Evolutionary conservation across 2,888 invertebrate species (phyloP).

Genomic region (Euzophera pinguis): DNA sequence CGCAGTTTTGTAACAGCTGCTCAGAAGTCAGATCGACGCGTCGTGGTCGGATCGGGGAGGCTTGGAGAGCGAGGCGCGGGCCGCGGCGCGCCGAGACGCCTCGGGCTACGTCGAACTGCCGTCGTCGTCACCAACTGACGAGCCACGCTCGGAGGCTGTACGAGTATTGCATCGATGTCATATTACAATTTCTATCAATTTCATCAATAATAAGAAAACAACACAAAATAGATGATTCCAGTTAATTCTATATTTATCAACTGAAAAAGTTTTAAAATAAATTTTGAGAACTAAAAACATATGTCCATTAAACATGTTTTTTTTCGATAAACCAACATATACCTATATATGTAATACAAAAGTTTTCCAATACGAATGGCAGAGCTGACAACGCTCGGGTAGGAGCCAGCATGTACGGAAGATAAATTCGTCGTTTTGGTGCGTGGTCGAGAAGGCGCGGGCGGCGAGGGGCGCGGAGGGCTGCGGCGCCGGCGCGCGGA

Average conservation of each 20-base stretch:
- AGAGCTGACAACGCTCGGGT: constrained; percentile 52
- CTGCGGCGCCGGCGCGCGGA: constrained; percentile 80
- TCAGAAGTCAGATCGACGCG: constrained; percentile 29
- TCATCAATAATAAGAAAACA: too few relatives aligned
- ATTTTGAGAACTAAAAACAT: too few relatives aligned
- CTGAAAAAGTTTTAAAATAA: not conserved
- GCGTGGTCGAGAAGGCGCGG: constrained; percentile 64
- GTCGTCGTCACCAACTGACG: constrained; percentile 7
- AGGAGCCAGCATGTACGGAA: constrained; percentile 72
- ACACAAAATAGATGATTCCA: too few relatives aligned
- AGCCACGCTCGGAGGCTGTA: not conserved
- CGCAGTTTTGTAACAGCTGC: constrained; percentile 61
- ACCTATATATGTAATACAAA: constrained; percentile 5
- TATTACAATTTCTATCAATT: too few relatives aligned
- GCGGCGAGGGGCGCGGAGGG: constrained; percentile 71
- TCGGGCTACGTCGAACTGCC: constrained; percentile 26
- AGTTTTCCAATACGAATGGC: constrained; percentile 22
- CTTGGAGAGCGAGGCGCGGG: constrained; percentile 20
- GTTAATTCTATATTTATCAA: too few relatives aligned
- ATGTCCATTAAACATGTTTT: too few relatives aligned
- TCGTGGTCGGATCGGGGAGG: constrained; percentile 22
- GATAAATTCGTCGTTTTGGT: constrained; percentile 78
- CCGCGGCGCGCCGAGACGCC: constrained; percentile 31
- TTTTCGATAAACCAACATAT: too few relatives aligned
- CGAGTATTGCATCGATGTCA: too few relatives aligned